phyloP scores from a whole-genome alignment of 2,888 invertebrate genomes.

The Cephonodes hylas region DNA sequence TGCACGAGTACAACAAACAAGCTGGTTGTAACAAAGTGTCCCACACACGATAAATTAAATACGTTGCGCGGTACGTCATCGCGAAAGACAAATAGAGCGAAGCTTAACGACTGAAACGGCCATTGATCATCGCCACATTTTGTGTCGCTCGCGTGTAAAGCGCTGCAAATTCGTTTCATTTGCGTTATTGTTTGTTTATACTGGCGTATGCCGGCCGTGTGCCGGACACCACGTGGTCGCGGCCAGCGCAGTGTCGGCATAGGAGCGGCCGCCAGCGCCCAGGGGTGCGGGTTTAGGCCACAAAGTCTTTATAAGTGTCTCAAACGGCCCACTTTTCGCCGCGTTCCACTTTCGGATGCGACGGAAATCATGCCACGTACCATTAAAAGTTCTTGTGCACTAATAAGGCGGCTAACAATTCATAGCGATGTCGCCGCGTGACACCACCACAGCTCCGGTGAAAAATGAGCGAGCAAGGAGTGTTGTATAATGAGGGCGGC shows the following conservation, averaged over 20 bases:
- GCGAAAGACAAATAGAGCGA: background rate
- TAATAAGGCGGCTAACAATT: constrained; percentile 19
- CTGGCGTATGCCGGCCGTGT: background rate
- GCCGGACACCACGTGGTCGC: too few species aligned
- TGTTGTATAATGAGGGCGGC: background rate
- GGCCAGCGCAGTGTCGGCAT: background rate
- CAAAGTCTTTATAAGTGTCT: constrained; percentile 7
- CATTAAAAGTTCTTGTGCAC: background rate
- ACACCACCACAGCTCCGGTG: background rate
- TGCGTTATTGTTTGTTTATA: background rate
- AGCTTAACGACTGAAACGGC: background rate
- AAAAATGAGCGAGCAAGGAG: constrained; percentile 4
- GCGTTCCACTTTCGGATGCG: background rate
- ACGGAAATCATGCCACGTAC: background rate
- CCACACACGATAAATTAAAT: background rate
- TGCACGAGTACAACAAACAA: too few species aligned
- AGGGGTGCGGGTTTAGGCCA: background rate
- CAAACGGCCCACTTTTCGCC: constrained; percentile 1
- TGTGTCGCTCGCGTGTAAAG: background rate
- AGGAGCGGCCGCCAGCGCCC: background rate
- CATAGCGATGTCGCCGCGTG: constrained; percentile 21
- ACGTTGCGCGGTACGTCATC: background rate
- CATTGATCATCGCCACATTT: background rate
- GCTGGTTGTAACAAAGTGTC: too few species aligned
- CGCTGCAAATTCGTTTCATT: background rate